Conservation (phyloP, 2,797 vertebrate species). For the Mustela erminea region DNA sequence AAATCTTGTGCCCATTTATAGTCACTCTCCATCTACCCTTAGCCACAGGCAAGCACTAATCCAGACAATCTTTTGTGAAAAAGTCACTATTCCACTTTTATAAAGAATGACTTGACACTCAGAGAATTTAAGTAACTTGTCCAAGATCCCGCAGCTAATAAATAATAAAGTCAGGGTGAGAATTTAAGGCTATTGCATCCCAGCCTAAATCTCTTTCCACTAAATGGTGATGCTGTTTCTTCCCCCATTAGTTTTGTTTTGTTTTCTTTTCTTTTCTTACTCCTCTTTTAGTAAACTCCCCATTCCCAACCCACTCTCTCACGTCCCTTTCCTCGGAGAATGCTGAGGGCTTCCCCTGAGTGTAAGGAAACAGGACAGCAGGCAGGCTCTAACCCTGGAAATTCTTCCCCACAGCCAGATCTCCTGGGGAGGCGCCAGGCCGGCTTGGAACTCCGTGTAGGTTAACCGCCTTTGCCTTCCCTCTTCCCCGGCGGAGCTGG, state of each 20-base stretch:
- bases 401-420: neutral
- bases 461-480: neutral
- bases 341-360: neutral
- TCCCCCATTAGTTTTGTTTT: slow-evolving; percentile 11
- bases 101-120: slow-evolving; percentile 3
- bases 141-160: slow-evolving; percentile 2
- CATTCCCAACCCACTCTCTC: neutral
- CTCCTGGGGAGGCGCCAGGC: neutral
- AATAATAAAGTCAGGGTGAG: slow-evolving; percentile 20
- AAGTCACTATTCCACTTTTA: slow-evolving; percentile 22
- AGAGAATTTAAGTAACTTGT: slow-evolving; percentile 48
- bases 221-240: neutral
- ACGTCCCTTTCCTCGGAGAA: neutral
- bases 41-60: neutral
- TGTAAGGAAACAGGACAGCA: neutral
- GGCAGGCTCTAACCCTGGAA: neutral
- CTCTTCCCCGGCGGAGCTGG: slow-evolving; percentile 38
- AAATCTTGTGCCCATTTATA: neutral
- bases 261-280: slow-evolving; percentile 57
- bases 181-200: neutral
- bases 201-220: slow-evolving; percentile 11
- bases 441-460: neutral
- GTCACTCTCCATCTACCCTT: neutral
- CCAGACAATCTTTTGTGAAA: neutral
- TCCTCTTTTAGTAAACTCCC: neutral